Evolutionary conservation across 92 coral and sea anemone species (phyloP).

Genomic region (Zoanthus sociatus): DNA sequence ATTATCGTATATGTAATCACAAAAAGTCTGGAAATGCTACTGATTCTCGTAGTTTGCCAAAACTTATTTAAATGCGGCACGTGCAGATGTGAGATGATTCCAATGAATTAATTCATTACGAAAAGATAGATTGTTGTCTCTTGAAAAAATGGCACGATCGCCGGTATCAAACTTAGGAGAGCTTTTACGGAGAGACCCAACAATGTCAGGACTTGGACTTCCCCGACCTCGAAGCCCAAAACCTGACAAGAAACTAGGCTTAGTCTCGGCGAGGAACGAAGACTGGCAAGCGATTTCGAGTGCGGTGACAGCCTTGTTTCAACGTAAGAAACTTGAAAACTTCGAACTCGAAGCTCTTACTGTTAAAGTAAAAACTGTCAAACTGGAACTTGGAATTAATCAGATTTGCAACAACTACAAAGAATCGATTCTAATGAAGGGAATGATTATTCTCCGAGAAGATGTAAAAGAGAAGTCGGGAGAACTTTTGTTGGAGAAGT

Average conservation of each 20-base stretch:
- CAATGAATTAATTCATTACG: neutral
- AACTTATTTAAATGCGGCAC: neutral
- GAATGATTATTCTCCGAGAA: conserved; percentile 97
- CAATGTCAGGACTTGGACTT: conserved; percentile 64
- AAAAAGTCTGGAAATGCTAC: neutral
- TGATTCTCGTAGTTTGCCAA: conserved; percentile 18
- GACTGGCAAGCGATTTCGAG: conserved; percentile 89
- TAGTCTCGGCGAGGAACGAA: conserved; percentile 62
- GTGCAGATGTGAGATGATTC: neutral
- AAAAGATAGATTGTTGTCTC: no score
- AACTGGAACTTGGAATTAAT: conserved; percentile 82
- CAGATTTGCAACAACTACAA: conserved; percentile 76
- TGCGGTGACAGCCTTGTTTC: conserved; percentile 92
- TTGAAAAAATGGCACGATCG: conserved; percentile 76
- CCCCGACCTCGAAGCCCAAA: conserved; percentile 83
- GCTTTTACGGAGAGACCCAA: conserved; percentile 75
- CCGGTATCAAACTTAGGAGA: conserved; percentile 93
- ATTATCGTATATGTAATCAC: neutral
- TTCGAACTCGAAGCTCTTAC: conserved; percentile 81
- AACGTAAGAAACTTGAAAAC: conserved; percentile 83
- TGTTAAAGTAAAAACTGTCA: conserved; percentile 88
- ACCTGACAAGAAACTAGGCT: conserved; percentile 69
- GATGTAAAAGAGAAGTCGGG: conserved; percentile 95
- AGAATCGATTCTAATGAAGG: conserved; percentile 90
- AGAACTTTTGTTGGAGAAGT: conserved; percentile 85